Base-by-base conservation (phyloP, 2,113 vertebrate genomes). In the Phoxinus phoxinus region DNA sequence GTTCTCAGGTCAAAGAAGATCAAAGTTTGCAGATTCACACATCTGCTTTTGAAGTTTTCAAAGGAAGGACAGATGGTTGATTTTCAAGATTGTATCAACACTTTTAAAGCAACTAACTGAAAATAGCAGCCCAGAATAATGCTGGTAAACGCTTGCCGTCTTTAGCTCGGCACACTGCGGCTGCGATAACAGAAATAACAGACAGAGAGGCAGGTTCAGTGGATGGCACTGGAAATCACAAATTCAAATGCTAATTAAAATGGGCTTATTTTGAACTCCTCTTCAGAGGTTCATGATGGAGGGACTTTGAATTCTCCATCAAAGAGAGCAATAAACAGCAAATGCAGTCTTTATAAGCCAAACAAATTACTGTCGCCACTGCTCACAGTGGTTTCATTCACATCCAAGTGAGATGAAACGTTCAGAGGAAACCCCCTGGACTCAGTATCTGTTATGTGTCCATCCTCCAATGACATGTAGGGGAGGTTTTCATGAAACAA, bases 161-260 rank as follows among this genome's bases (percentile, higher is more conserved):
- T 27, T 81, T 81, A 3, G 27, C 74, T 76, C 25, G 27, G 46
- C 41, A 48, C 61, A 30, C 37, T 23, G 5, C 10, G 10, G 4
- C 37, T 13, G 32, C 1, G 79, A 81, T 53, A 76, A 53, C 74
- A 30, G 73, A 75, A 63, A 65, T 81, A 48, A 65, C 56, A 25
- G 56, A 27, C 58, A 46, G 37, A 27, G 78, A 65, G n/a, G 15
- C 44, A 69, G 19, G 51, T 81, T 81, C 74, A 27, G 44, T 30
- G 46, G 25, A 76, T 76, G 74, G 74, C 46, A 74, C 56, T 73
- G 63, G 41, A 75, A 85, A 59, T 74, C 27, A 48, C 53, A 84
- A 88, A 90, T 88, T 90, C 61, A 89, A 91, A 90, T 67, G 74
- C 32, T 89, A 90, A 89, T 90, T 87, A 89, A 91, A 91, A 87